Conservation (phyloP, 2,797 vertebrate genomes). For the Helarctos malayanus region DNA sequence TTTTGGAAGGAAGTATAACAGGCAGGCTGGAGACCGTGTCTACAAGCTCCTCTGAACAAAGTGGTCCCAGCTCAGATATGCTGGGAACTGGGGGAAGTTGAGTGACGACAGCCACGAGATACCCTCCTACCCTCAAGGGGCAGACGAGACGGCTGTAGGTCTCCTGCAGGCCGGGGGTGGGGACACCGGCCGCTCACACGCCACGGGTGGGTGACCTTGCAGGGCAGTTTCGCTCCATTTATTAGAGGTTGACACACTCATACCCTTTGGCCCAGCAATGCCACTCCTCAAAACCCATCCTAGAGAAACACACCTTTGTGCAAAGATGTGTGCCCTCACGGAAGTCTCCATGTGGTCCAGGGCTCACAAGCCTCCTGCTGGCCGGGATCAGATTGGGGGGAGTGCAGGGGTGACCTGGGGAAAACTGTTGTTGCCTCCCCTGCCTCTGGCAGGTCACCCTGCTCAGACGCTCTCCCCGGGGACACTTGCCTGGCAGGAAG, state of each 20-base stretch:
- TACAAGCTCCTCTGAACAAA: neutral
- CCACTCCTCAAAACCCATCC: too few species aligned
- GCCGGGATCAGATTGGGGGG: neutral
- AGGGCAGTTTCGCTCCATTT: neutral
- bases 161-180: neutral
- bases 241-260: neutral
- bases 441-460: neutral
- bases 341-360: too few species aligned
- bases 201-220: neutral
- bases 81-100: neutral
- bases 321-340: neutral
- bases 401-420: neutral
- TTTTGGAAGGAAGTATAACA: neutral
- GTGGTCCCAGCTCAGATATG: neutral
- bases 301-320: neutral
- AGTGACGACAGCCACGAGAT: neutral
- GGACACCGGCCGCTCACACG: neutral
- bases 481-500: neutral
- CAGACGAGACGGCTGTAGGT: neutral
- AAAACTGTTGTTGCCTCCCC: neutral
- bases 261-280: neutral
- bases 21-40: accelerated
- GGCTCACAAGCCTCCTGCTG: too few species aligned
- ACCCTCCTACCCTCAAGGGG: neutral
- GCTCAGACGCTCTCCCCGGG: accelerated